Base-by-base conservation (phyloP, 1,140 invertebrate species). In the Wasmannia auropunctata region DNA sequence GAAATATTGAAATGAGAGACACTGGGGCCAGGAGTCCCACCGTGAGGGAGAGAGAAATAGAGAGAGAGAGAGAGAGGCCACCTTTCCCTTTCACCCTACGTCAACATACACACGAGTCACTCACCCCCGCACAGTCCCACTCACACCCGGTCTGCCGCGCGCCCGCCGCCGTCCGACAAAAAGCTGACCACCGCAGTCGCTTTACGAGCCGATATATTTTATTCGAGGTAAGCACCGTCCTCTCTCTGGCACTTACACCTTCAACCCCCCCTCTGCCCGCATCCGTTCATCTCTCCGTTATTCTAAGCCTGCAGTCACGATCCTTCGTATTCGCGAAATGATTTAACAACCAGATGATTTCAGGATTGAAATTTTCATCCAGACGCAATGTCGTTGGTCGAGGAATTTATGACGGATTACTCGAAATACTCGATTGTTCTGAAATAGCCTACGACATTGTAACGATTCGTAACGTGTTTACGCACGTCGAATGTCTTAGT, bases 1-100 rank as follows among this genome's bases (percentile, higher is more conserved):
- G 70, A 92, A 92, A 91, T 93, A 93, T 93, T 93, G 88, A 92
- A 92, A 93, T 90, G 87, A 91, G 89, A 90, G 83, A 84, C 85
- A 90, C 85, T 83, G 88, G 6, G 14, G 34, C 49, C 28, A 34
- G 34, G 1, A 3, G 31, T 54, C 51, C 4, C 56, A 75, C 34
- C 54, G 10, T 11, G 43, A 37, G n/a, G 65, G 75, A 22, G 19
- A 51, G 19, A 37, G 60, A 72, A 19, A 60, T 37, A 77, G 54
- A 34, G 62, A 54, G 0, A 54, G n/a, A 40, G 14, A 58, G 11
- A 16, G 19, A 6, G 67, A 19, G 10, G 34, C 4, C 14, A 81
- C 37, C 67, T 83, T 83, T 83, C 67, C 28, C 67, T 83, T 74
- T 83, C 14, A 34, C 67, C 37, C 67, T 72, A 14, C 25, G 34